phyloP scores from a whole-genome alignment of 2,888 invertebrate genomes.

The Nephrotoma guestfalica region DNA sequence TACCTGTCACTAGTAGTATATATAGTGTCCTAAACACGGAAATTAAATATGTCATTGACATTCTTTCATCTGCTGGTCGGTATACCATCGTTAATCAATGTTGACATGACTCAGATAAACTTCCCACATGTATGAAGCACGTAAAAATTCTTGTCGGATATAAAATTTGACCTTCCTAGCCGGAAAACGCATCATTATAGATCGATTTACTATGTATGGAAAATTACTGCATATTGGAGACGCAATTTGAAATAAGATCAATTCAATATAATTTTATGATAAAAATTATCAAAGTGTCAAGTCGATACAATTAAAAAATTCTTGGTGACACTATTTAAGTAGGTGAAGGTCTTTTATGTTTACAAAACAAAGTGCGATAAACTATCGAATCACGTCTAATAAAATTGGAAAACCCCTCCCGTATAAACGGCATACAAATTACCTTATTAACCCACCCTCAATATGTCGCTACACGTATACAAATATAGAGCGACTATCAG shows the following conservation, averaged over 20 bases:
- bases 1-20: too few species aligned
- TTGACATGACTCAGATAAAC: not conserved
- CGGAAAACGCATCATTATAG: not conserved
- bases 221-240: not conserved
- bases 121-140: not conserved
- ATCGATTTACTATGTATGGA: not conserved
- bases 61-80: not conserved
- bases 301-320: not conserved
- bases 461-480: not conserved
- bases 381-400: too few species aligned
- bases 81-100: not conserved
- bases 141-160: not conserved
- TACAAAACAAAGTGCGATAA: too few species aligned
- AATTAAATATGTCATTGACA: not conserved
- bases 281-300: not conserved
- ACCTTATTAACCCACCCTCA: too few species aligned
- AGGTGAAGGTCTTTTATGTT: not conserved
- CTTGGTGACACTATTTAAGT: not conserved
- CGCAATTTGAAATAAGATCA: not conserved
- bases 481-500: not conserved
- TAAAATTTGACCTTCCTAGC: not conserved
- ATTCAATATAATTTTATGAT: not conserved
- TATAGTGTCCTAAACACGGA: not conserved
- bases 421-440: too few species aligned
- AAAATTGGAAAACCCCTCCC: too few species aligned